phyloP scores from a whole-genome alignment of 2,797 vertebrate species.

The Okamejei kenojei region DNA sequence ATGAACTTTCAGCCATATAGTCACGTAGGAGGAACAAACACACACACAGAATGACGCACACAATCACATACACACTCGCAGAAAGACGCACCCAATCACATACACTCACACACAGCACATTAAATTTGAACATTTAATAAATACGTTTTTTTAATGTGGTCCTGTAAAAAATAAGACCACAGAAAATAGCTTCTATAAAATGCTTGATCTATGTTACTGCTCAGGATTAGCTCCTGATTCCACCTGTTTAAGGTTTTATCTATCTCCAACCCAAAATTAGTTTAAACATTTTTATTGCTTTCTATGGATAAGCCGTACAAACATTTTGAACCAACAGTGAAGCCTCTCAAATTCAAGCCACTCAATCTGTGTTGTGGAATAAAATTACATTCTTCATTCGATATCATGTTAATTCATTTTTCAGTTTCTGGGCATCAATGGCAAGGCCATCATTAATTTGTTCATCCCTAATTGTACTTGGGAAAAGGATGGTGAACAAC shows the following conservation, averaged over 20 bases:
- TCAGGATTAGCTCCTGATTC: neutral
- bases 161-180: too few relatives aligned
- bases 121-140: too few relatives aligned
- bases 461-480: too few relatives aligned
- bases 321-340: neutral
- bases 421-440: too few relatives aligned
- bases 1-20: neutral
- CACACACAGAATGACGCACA: too few relatives aligned
- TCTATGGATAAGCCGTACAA: neutral
- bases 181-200: too few relatives aligned
- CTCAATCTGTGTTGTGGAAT: neutral
- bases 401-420: neutral
- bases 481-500: too few relatives aligned
- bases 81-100: neutral
- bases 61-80: too few relatives aligned
- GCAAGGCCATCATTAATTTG: too few relatives aligned
- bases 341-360: neutral
- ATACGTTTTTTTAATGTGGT: too few relatives aligned
- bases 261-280: neutral
- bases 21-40: too few relatives aligned
- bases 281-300: neutral
- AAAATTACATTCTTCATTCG: neutral
- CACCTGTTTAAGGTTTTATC: neutral
- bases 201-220: too few relatives aligned
- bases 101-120: neutral